phyloP scores from a whole-genome alignment of 2,113 vertebrate species.

The Nibea albiflora region DNA sequence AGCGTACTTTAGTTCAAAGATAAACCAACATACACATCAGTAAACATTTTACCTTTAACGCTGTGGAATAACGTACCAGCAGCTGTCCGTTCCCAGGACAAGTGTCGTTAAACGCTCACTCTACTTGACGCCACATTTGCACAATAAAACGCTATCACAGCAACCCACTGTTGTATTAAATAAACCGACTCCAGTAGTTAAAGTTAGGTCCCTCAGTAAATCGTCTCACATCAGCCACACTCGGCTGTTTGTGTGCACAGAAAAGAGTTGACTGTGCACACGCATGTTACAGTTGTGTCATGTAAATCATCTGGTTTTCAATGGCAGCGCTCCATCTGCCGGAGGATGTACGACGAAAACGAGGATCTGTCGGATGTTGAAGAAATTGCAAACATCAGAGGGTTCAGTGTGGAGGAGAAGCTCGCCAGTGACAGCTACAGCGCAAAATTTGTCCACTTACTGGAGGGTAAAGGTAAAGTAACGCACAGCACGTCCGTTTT shows the following conservation, averaged over 20 bases:
- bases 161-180: neutral
- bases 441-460: constrained; percentile 88
- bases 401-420: constrained; percentile 96
- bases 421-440: constrained; percentile 88
- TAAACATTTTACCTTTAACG: constrained; percentile 11
- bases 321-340: constrained; percentile 90
- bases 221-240: neutral
- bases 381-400: constrained; percentile 92
- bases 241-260: neutral
- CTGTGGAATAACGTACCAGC: neutral
- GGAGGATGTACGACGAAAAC: constrained; percentile 94
- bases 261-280: neutral
- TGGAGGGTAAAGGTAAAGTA: constrained; percentile 97
- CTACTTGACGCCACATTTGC: constrained; percentile 11
- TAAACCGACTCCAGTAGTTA: neutral
- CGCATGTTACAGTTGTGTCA: constrained; percentile 19
- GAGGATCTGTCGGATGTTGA: constrained; percentile 96
- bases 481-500: neutral
- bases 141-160: neutral
- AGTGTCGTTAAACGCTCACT: constrained; percentile 3
- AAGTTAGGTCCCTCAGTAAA: constrained; percentile 28
- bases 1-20: neutral
- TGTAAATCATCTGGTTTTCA: constrained; percentile 40
- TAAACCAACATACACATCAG: neutral
- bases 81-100: neutral